Percentiles rank a stretch among this genome's conserved stretches.
Evolutionary conservation across 2,113 vertebrate genomes (phyloP).

Genomic region (Phyllostomus discolor): DNA sequence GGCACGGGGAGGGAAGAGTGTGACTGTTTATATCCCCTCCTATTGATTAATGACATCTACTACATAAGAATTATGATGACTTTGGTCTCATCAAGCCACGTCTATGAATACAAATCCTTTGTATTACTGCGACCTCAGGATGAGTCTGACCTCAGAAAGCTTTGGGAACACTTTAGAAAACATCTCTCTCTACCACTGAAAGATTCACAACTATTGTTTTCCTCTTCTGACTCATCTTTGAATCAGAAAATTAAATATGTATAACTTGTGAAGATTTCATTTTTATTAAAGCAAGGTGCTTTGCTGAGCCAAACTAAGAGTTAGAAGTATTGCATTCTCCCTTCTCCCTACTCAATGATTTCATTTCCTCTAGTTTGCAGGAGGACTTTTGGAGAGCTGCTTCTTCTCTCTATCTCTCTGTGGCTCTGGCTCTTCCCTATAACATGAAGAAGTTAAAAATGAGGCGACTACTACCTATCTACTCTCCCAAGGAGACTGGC

Average conservation of each 20-base stretch:
- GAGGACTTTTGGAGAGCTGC: constrained; percentile 12
- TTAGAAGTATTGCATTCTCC: constrained; percentile 24
- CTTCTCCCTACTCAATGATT: constrained; percentile 20
- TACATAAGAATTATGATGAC: constrained; percentile 64
- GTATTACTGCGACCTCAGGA: constrained; percentile 37
- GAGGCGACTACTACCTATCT: not conserved
- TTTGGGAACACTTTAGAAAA: constrained; percentile 62
- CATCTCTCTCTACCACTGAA: constrained; percentile 52
- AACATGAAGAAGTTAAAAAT: not conserved
- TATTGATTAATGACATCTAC: constrained; percentile 73
- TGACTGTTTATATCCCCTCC: constrained; percentile 65
- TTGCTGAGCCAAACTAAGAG: constrained; percentile 64
- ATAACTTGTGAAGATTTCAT: constrained; percentile 76
- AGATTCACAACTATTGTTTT: constrained; percentile 72
- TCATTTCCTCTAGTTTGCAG: constrained; percentile 42
- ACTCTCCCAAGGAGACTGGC: not conserved
- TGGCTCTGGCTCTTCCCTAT: not conserved
- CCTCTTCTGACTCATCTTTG: constrained; percentile 76
- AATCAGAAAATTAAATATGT: constrained; percentile 79
- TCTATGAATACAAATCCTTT: constrained; percentile 71
- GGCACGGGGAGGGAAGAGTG: constrained; percentile 51
- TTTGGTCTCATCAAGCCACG: constrained; percentile 41
- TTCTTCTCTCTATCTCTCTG: not conserved
- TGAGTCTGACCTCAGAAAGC: constrained; percentile 60
- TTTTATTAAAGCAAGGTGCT: constrained; percentile 72